Evolutionary conservation across 2,113 vertebrate genomes (phyloP).

Genomic region (Pollachius pollachius): DNA sequence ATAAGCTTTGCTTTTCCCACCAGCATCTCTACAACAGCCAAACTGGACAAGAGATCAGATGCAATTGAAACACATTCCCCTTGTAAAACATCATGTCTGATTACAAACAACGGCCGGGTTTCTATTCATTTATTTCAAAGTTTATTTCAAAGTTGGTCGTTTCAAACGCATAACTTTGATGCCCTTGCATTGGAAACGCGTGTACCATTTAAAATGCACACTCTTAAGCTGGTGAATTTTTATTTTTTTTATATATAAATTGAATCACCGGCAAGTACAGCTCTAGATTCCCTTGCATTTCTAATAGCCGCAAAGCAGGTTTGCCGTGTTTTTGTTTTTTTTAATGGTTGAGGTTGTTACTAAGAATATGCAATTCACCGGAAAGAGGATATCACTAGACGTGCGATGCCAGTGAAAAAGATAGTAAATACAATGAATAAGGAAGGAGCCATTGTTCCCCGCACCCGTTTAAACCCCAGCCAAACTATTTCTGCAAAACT

Average conservation of each 20-base stretch:
- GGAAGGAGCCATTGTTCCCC: conserved; percentile 18
- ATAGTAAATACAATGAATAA: conserved; percentile 17
- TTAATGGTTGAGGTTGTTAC: conserved; percentile 53
- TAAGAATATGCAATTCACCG: conserved; percentile 47
- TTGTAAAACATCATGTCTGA: conserved; percentile 34
- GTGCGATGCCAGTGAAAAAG: conserved; percentile 51
- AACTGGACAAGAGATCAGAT: conserved; percentile 30
- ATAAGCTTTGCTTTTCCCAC: conserved; percentile 32
- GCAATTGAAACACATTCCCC: conserved; percentile 16
- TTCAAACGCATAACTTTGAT: conserved; percentile 21
- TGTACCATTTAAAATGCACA: conserved; percentile 51
- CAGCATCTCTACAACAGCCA: not conserved
- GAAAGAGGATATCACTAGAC: conserved; percentile 48
- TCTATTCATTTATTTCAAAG: conserved; percentile 30
- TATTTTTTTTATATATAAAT: conserved; percentile 57
- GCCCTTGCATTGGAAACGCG: conserved; percentile 39
- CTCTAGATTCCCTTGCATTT: not conserved
- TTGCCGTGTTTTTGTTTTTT: conserved; percentile 36
- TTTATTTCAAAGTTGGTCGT: not conserved
- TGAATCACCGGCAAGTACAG: conserved; percentile 34
- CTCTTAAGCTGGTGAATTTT: conserved; percentile 70
- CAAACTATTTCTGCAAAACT: conserved; percentile 40
- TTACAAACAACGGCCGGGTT: conserved; percentile 19
- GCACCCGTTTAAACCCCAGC: conserved; percentile 19
- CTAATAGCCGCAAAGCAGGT: conserved; percentile 26